These are phyloP conservation scores for Hirtodrosophila alboralis DNA, from an alignment of 2,888 invertebrate species.

Conservation along the genomic window DNA sequence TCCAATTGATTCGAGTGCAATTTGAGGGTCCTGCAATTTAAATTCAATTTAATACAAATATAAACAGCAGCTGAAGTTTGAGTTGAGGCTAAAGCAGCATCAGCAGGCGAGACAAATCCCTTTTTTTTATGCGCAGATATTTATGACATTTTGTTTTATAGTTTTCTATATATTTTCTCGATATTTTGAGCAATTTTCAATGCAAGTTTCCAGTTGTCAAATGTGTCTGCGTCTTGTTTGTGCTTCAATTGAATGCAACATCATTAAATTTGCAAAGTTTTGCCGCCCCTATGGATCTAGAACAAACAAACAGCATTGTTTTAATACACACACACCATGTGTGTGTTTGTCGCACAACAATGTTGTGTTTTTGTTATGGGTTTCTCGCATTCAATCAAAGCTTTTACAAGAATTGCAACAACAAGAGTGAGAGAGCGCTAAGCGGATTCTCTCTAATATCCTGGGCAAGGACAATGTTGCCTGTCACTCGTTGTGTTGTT, in stretches of 20 bases:
- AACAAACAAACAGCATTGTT: conserved; percentile 27
- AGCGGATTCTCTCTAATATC: conserved; percentile 39
- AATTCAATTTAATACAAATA: conserved; percentile 68
- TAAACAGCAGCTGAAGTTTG: conserved; percentile 22
- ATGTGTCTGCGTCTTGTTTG: conserved; percentile 30
- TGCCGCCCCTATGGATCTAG: conserved; percentile 24
- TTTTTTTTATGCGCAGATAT: not conserved
- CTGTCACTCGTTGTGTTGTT: conserved; percentile 25
- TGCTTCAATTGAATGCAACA: conserved; percentile 37
- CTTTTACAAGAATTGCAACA: conserved; percentile 31
- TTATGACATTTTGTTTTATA: conserved; percentile 25
- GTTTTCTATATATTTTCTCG: not conserved
- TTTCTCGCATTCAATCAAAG: conserved; percentile 41
- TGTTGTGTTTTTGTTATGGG: conserved; percentile 43
- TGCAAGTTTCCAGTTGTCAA: conserved; percentile 5
- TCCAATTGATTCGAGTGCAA: conserved; percentile 59
- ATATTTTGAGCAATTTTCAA: conserved; percentile 6
- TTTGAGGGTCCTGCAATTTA: conserved; percentile 53
- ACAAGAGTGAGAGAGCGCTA: conserved; percentile 18
- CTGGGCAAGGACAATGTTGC: conserved; percentile 43
- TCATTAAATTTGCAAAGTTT: conserved; percentile 59
- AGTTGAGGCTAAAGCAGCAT: too few relatives aligned
- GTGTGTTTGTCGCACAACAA: conserved; percentile 22
- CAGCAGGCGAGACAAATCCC: conserved; percentile 9
- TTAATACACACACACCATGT: not conserved